phyloP scores from a whole-genome alignment of 2,113 vertebrate genomes.

The Calypte anna region DNA sequence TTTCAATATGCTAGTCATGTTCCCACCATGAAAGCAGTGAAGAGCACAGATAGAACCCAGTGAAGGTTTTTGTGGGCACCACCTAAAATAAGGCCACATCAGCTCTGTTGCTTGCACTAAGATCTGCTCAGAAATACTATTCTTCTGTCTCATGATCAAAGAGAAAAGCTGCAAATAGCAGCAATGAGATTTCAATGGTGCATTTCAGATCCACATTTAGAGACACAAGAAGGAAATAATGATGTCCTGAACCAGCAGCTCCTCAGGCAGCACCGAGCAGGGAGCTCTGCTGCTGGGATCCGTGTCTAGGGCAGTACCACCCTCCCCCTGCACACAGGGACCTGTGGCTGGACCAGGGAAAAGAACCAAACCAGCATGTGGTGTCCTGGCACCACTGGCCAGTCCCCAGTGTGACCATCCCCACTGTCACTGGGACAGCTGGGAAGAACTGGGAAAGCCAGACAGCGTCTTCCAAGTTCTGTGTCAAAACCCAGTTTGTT shows the following conservation, averaged over 20 bases:
- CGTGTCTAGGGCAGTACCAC: too few relatives aligned
- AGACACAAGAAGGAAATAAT: background rate
- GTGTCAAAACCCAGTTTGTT: background rate
- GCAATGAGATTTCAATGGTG: background rate
- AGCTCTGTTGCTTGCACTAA: background rate
- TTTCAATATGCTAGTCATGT: constrained; percentile 1
- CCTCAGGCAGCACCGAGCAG: fast-evolving
- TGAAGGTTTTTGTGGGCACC: background rate
- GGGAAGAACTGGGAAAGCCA: background rate
- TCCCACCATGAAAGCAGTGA: background rate
- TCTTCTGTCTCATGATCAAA: background rate
- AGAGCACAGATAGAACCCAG: background rate
- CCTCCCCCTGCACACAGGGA: too few relatives aligned
- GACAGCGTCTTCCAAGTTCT: background rate
- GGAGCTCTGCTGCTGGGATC: too few relatives aligned
- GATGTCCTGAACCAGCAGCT: fast-evolving
- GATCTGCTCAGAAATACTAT: background rate
- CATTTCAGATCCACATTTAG: background rate
- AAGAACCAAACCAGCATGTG: too few relatives aligned
- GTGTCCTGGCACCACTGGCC: fast-evolving
- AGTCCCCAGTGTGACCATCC: fast-evolving
- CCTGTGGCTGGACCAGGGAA: background rate
- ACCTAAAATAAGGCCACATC: background rate
- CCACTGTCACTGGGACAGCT: background rate
- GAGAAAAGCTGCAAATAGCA: background rate